Percentiles rank a stretch among this genome's conserved stretches.
These are phyloP conservation scores for Hypomecis atomaria DNA, from an alignment of 2,888 invertebrate species.

Conservation along the genomic window DNA sequence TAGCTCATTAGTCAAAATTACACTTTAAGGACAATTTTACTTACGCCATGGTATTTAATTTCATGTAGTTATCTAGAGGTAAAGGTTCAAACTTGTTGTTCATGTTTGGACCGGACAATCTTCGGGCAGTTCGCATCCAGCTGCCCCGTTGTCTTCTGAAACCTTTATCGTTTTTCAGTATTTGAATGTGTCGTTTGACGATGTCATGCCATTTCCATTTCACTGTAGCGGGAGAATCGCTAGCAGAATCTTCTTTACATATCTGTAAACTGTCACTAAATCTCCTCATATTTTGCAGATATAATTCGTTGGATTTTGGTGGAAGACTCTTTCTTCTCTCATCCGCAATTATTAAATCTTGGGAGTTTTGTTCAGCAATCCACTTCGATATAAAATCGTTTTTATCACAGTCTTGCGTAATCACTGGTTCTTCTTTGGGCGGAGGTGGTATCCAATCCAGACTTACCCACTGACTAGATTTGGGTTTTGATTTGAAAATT, in stretches of 20 bases:
- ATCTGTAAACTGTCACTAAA: constrained; percentile 81
- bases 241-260: constrained; percentile 82
- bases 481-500: constrained; percentile 83
- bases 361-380: constrained; percentile 82
- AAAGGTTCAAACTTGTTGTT: constrained; percentile 65
- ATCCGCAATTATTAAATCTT: constrained; percentile 75
- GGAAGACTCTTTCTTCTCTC: constrained; percentile 80
- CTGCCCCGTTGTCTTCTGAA: constrained; percentile 78
- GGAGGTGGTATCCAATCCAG: constrained; percentile 82
- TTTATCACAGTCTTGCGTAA: constrained; percentile 82
- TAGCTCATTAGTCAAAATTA: background rate
- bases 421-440: constrained; percentile 81
- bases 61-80: constrained; percentile 75
- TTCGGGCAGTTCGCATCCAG: constrained; percentile 78
- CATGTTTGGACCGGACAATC: constrained; percentile 70
- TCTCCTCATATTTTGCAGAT: constrained; percentile 79
- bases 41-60: constrained; percentile 80
- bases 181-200: constrained; percentile 79
- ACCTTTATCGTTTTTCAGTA: constrained; percentile 78
- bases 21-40: constrained; percentile 49
- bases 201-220: constrained; percentile 83
- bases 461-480: constrained; percentile 85
- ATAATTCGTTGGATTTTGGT: constrained; percentile 80
- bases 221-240: constrained; percentile 80
- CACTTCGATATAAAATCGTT: constrained; percentile 83